These are phyloP conservation scores for Alectoris magna DNA, from an alignment of 2,797 vertebrate genomes.

Conservation along the genomic window DNA sequence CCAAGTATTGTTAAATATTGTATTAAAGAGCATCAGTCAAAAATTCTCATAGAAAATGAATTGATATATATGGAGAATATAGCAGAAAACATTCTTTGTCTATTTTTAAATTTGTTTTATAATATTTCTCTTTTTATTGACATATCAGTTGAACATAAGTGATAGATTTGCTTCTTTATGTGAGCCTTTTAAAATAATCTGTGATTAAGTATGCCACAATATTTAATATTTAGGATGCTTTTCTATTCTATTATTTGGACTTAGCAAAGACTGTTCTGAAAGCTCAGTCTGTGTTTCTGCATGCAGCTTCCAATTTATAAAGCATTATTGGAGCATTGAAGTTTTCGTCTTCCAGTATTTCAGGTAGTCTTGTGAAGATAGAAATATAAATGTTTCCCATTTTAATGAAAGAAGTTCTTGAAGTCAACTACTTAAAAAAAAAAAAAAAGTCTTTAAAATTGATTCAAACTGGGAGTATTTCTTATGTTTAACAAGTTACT, in stretches of 20 bases:
- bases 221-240: background rate
- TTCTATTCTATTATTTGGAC: background rate
- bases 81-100: background rate
- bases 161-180: background rate
- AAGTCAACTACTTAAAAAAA: background rate
- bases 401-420: background rate
- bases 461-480: background rate
- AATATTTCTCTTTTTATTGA: background rate
- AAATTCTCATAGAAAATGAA: conserved; percentile 6
- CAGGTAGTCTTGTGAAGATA: background rate
- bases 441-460: background rate
- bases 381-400: accelerated
- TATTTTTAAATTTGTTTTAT: background rate
- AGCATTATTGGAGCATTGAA: background rate
- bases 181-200: background rate
- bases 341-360: background rate
- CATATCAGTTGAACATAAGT: accelerated
- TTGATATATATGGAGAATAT: background rate
- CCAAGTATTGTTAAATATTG: conserved; percentile 42
- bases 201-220: background rate
- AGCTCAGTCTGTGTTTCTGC: background rate
- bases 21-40: conserved; percentile 16
- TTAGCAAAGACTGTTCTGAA: background rate
- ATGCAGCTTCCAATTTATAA: background rate
- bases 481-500: background rate